phyloP scores from a whole-genome alignment of 2,113 vertebrate species.

The Arizona elegans region DNA sequence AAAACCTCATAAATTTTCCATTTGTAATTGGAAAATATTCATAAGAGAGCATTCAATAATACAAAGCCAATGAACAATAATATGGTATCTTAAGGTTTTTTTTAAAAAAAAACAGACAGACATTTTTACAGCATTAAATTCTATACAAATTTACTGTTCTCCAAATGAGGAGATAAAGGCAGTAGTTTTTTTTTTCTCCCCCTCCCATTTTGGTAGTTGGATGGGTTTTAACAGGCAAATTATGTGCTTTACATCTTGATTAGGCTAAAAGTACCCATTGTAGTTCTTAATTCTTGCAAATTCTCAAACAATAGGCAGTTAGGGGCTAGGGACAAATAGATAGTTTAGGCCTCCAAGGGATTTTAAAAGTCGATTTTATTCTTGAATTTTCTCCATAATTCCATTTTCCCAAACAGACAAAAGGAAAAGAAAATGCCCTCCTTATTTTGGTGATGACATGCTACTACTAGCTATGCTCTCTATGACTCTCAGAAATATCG shows the following conservation, averaged over 20 bases:
- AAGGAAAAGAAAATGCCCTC: not conserved
- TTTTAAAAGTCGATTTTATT: not conserved
- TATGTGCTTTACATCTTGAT: not conserved
- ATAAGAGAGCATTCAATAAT: not conserved
- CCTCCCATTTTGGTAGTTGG: not conserved
- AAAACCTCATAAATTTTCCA: not conserved
- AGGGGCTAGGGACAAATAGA: not conserved
- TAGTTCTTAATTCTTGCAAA: not conserved
- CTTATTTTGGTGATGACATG: not conserved
- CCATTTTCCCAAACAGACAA: not conserved
- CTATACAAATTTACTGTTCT: not conserved
- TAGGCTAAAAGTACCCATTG: not conserved
- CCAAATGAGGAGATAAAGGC: not conserved
- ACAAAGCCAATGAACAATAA: not conserved
- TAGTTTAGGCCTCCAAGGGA: not conserved
- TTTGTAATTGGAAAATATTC: not conserved
- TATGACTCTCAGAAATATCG: not conserved
- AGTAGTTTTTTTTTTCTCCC: not conserved
- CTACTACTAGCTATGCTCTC: not conserved
- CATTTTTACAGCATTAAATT: not conserved
- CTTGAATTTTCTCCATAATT: not conserved
- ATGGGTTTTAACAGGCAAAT: not conserved
- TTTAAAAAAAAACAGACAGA: too few species aligned
- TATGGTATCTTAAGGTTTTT: not conserved
- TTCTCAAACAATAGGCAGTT: not conserved